phyloP scores from a whole-genome alignment of 1,140 invertebrate genomes.

The Pseudomyrmex dendroicus region DNA sequence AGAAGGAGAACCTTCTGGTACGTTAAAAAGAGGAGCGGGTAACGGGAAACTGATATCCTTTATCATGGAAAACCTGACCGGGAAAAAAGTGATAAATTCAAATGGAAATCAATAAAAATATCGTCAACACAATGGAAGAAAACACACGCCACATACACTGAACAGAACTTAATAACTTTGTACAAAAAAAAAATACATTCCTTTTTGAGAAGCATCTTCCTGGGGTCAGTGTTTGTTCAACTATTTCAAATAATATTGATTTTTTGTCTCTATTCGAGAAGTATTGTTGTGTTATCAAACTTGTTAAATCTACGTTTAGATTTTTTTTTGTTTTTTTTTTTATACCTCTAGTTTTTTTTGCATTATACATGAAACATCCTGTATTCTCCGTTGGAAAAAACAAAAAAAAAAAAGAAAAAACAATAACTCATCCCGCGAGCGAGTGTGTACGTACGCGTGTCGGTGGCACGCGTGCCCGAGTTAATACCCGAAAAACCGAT shows the following conservation, averaged over 20 bases:
- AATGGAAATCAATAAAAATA: constrained; percentile 13
- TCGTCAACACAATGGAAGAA: neutral
- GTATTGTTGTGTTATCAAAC: constrained; percentile 16
- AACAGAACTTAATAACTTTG: neutral
- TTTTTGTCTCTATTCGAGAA: constrained; percentile 10
- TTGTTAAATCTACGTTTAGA: constrained; percentile 18
- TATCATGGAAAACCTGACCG: constrained; percentile 1
- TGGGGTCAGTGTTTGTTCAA: neutral
- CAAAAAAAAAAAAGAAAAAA: constrained; percentile 35
- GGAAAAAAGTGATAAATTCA: constrained; percentile 3
- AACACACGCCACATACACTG: neutral
- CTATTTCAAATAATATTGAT: constrained; percentile 21
- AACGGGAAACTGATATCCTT: neutral
- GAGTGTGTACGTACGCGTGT: constrained; percentile 8
- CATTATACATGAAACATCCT: constrained; percentile 38
- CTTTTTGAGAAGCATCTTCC: neutral
- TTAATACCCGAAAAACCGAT: constrained; percentile 58
- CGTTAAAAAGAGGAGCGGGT: neutral
- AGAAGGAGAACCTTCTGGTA: neutral
- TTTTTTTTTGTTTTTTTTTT: constrained; percentile 37
- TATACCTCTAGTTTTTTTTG: constrained; percentile 14
- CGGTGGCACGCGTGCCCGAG: constrained; percentile 44
- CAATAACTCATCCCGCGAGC: constrained; percentile 40
- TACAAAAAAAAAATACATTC: constrained; percentile 20
- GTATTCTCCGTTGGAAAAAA: constrained; percentile 20